phyloP scores from a whole-genome alignment of 2,113 vertebrate species.

The Limnothrissa miodon region DNA sequence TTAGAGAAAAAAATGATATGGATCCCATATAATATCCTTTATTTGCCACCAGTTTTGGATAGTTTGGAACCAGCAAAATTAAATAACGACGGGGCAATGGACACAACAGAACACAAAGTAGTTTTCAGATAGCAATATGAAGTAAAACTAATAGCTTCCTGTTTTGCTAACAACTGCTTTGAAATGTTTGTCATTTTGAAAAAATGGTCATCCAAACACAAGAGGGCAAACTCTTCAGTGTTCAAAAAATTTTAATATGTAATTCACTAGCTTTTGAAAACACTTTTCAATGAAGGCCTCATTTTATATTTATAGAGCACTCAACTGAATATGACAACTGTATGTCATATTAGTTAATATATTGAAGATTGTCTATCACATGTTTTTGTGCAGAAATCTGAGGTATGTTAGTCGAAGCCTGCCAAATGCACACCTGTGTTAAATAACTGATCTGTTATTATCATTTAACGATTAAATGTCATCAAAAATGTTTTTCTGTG shows the following conservation, averaged over 20 bases:
- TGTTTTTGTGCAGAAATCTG: neutral
- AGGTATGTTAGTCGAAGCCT: neutral
- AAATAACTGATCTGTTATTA: neutral
- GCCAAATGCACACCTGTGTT: neutral
- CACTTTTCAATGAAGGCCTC: neutral
- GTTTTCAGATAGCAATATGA: neutral
- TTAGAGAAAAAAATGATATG: neutral
- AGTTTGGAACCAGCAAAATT: constrained; percentile 31
- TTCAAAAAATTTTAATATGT: neutral
- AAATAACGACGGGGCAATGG: neutral
- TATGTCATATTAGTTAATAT: neutral
- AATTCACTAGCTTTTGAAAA: neutral
- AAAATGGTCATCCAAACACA: neutral
- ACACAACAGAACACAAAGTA: neutral
- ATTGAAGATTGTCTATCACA: neutral
- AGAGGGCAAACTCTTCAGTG: neutral
- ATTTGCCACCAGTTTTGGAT: constrained; percentile 13
- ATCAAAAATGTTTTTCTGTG: neutral
- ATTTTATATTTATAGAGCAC: neutral
- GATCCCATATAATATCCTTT: neutral
- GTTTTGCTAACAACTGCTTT: neutral
- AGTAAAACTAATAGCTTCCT: neutral
- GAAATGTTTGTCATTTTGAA: neutral
- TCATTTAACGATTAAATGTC: neutral
- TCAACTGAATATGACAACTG: neutral